A percentile compares a stretch with the other conserved stretches of the same genome.
phyloP scores from a whole-genome alignment of 1,140 invertebrate species.

The Orchesella cincta region DNA sequence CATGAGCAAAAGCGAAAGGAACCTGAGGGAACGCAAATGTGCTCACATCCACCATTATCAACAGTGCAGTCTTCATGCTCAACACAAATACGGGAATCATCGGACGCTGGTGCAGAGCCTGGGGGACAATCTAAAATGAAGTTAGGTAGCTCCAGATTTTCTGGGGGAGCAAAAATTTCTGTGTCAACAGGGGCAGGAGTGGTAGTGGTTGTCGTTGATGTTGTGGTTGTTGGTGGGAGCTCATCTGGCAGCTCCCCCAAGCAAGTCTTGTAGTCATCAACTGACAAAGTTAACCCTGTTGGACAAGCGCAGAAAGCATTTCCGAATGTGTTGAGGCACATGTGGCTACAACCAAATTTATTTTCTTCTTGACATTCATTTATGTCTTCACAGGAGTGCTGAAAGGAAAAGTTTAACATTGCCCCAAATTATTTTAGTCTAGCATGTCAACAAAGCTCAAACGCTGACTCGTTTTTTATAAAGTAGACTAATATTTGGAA shows the following conservation, averaged over 20 bases:
- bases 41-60: conserved; percentile 60
- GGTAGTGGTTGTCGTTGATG: conserved; percentile 27
- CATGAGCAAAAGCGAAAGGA: conserved; percentile 55
- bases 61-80: conserved; percentile 53
- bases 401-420: conserved; percentile 1
- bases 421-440: background rate
- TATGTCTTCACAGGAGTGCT: conserved; percentile 55
- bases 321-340: conserved; percentile 76
- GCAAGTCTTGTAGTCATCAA: conserved; percentile 62
- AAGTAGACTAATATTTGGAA: no score
- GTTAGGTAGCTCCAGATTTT: conserved; percentile 38
- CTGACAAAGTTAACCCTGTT: conserved; percentile 59
- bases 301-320: conserved; percentile 78
- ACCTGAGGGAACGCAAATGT: conserved; percentile 56
- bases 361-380: conserved; percentile 53
- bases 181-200: background rate
- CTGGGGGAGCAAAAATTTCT: background rate
- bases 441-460: no score
- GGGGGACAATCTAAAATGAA: conserved; percentile 43
- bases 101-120: conserved; percentile 44
- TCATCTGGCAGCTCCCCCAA: conserved; percentile 42
- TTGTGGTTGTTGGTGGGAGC: conserved; percentile 43
- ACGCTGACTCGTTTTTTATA: no score
- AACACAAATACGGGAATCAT: conserved; percentile 51
- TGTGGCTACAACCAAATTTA: conserved; percentile 52